Conservation (phyloP, 2,113 vertebrate genomes). For the Melanerpes aurifrons region DNA sequence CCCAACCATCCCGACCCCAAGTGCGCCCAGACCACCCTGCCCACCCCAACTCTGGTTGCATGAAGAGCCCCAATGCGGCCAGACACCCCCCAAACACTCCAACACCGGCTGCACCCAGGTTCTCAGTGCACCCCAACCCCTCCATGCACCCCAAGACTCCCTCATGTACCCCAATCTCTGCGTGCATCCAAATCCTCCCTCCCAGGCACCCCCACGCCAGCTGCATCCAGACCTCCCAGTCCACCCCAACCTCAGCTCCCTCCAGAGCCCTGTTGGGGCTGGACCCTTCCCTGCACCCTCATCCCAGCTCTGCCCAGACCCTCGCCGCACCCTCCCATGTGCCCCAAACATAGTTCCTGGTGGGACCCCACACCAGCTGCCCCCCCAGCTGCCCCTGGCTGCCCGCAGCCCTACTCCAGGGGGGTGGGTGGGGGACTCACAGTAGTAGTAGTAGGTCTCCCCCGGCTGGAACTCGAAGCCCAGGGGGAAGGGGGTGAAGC, state of each 20-base stretch:
- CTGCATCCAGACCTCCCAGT: neutral
- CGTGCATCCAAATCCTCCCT: neutral
- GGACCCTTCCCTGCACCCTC: neutral
- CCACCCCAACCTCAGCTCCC: neutral
- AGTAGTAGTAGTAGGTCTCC: slow-evolving; percentile 82
- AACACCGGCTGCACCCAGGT: neutral
- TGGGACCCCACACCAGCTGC: neutral
- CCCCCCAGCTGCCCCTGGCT: no score
- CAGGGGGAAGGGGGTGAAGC: slow-evolving; percentile 79
- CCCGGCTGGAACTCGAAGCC: slow-evolving; percentile 81
- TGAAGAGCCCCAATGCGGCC: no score
- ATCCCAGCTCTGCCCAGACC: neutral
- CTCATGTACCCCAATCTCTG: no score
- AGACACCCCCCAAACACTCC: neutral
- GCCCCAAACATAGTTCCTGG: neutral
- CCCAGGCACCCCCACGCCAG: neutral
- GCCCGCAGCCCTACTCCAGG: neutral
- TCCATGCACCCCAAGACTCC: neutral
- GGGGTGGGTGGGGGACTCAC: slow-evolving; percentile 58
- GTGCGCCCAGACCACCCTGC: no score
- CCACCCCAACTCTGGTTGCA: no score
- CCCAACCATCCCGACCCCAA: no score
- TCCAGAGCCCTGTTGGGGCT: neutral
- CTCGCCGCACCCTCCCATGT: fast-evolving
- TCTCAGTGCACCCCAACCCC: neutral